Evolutionary conservation across 2,113 vertebrate species (phyloP).

Genomic region (Numenius arquata): DNA sequence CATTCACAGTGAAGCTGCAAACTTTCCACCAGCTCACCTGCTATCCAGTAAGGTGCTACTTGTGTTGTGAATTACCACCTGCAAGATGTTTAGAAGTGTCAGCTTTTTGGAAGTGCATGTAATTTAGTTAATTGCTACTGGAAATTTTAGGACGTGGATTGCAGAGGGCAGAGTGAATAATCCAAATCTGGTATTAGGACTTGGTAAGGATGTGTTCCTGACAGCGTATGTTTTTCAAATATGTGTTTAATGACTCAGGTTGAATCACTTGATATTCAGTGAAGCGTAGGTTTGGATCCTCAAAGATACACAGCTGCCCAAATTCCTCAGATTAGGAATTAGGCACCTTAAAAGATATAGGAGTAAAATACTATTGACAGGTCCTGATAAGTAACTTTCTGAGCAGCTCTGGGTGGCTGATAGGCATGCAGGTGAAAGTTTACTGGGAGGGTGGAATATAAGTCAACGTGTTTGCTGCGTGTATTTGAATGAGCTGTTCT

Average conservation of each 20-base stretch:
- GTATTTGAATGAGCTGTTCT: constrained; percentile 2
- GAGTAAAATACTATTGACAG: neutral
- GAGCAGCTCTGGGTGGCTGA: neutral
- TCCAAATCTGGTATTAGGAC: neutral
- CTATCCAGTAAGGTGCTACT: neutral
- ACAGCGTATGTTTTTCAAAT: neutral
- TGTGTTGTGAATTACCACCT: neutral
- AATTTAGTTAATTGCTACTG: neutral
- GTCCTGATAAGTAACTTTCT: neutral
- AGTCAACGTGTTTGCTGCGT: neutral
- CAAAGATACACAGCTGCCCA: neutral
- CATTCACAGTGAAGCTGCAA: neutral
- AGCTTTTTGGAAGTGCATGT: neutral
- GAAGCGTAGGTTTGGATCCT: neutral
- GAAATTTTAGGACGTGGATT: neutral
- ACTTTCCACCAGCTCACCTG: neutral
- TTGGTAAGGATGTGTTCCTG: neutral
- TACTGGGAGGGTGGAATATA: neutral
- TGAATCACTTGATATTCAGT: neutral
- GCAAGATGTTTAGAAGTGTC: neutral
- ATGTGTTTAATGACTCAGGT: neutral
- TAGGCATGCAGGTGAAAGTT: neutral
- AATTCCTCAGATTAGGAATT: neutral
- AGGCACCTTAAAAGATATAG: neutral
- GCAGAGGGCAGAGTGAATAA: neutral